Conservation (phyloP, 2,888 invertebrate species). For the Oligia strigilis region DNA sequence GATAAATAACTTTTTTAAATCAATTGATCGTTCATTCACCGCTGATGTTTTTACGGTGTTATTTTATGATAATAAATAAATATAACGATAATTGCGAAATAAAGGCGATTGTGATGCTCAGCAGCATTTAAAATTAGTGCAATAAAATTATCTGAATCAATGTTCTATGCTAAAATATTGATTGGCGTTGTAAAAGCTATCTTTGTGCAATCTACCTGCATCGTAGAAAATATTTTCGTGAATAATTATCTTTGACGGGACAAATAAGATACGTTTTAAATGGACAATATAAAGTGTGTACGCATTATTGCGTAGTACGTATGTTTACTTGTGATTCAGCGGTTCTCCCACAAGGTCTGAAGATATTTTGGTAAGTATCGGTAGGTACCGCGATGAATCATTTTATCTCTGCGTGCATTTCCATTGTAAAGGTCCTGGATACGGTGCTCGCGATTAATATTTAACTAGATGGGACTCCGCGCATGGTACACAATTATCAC, state of each 20-base stretch:
- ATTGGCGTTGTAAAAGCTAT: constrained; percentile 77
- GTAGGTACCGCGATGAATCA: constrained; percentile 84
- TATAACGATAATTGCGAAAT: constrained; percentile 84
- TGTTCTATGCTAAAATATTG: constrained; percentile 76
- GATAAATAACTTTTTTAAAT: constrained; percentile 81
- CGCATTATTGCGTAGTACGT: constrained; percentile 80
- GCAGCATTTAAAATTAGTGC: constrained; percentile 84
- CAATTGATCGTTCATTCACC: constrained; percentile 90
- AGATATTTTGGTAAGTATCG: constrained; percentile 85
- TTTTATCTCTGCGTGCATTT: constrained; percentile 73
- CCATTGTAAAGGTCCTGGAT: constrained; percentile 60
- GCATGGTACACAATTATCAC: constrained; percentile 4
- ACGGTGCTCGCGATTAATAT: constrained; percentile 41
- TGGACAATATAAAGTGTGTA: constrained; percentile 80
- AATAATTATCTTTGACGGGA: constrained; percentile 83
- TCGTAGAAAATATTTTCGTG: constrained; percentile 86
- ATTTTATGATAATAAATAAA: constrained; percentile 88
- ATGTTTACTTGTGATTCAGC: constrained; percentile 77
- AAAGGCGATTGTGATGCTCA: constrained; percentile 79
- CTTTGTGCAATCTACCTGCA: constrained; percentile 89
- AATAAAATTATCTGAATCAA: constrained; percentile 80
- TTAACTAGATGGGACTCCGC: constrained; percentile 23
- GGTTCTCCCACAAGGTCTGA: constrained; percentile 74
- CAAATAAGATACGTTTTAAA: constrained; percentile 79
- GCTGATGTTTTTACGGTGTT: constrained; percentile 90